Evolutionary conservation across 64 coral and sea anemone genomes (phyloP).

Genomic region (Cladopsammia gracilis): DNA sequence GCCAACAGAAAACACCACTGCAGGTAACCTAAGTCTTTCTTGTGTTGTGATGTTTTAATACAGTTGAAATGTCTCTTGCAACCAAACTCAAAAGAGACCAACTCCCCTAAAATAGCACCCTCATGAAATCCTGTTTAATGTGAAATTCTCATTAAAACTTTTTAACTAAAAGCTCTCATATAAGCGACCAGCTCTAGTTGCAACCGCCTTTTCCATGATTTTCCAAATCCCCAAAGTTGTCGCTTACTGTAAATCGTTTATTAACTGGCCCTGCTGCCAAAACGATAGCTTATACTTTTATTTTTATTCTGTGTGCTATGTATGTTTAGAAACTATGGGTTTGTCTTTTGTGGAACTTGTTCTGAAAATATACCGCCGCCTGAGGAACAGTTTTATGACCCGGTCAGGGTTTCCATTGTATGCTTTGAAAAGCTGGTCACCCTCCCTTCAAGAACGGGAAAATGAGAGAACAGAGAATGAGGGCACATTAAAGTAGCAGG

Average conservation of each 20-base stretch:
- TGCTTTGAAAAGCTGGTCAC: conserved; percentile 92
- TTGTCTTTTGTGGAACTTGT: conserved; percentile 92
- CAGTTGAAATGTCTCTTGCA: too few species aligned
- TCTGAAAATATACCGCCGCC: conserved; percentile 92
- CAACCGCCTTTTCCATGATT: too few species aligned
- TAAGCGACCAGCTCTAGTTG: too few species aligned
- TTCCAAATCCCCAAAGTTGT: too few species aligned
- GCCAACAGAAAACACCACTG: conserved; percentile 98
- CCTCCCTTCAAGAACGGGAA: conserved; percentile 81
- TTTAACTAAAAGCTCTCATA: too few species aligned
- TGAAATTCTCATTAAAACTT: too few species aligned
- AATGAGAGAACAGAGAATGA: conserved; percentile 77
- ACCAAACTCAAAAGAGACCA: too few species aligned
- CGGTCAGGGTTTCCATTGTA: conserved; percentile 87
- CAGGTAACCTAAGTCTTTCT: conserved; percentile 53
- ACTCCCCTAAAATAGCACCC: too few species aligned
- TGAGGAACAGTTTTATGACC: conserved; percentile 94
- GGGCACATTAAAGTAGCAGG: conserved; percentile 22
- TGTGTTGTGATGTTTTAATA: too few species aligned
- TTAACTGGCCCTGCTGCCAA: too few species aligned
- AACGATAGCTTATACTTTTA: background rate
- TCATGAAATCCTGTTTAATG: too few species aligned
- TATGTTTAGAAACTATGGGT: conserved; percentile 94
- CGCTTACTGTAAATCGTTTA: too few species aligned
- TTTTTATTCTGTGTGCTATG: background rate